A percentile compares a stretch with the other conserved stretches of the same genome.
These are phyloP conservation scores for Gorsachius goisagi DNA, from an alignment of 2,113 vertebrate genomes.

Conservation along the genomic window DNA sequence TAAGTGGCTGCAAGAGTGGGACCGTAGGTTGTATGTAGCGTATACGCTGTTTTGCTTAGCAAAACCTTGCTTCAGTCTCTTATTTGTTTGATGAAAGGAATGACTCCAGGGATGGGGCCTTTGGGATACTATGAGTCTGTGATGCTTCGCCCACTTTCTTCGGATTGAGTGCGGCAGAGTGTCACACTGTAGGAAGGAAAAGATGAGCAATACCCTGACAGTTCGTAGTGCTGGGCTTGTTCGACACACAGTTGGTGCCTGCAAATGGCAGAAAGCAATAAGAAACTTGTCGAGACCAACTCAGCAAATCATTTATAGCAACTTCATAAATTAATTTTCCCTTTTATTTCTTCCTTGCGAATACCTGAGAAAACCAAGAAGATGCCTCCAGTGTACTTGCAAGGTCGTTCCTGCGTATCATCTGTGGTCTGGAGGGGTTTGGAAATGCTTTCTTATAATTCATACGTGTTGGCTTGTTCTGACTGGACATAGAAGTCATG, in stretches of 20 bases:
- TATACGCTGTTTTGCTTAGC: background rate
- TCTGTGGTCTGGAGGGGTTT: background rate
- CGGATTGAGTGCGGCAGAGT: background rate
- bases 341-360: background rate
- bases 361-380: background rate
- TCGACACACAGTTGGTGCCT: background rate
- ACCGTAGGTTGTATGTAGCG: background rate
- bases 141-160: background rate
- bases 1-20: background rate
- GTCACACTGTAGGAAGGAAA: background rate
- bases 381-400: background rate
- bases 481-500: background rate
- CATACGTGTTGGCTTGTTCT: background rate
- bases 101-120: background rate
- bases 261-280: constrained; percentile 48
- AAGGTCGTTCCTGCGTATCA: background rate
- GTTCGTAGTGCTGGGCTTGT: background rate
- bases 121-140: background rate
- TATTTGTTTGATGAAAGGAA: background rate
- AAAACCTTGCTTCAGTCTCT: background rate
- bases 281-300: background rate
- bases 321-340: background rate
- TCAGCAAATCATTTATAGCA: background rate
- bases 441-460: background rate
- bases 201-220: background rate